These are phyloP conservation scores for Neosalanx taihuensis DNA, from an alignment of 2,797 vertebrate species.

Conservation along the genomic window DNA sequence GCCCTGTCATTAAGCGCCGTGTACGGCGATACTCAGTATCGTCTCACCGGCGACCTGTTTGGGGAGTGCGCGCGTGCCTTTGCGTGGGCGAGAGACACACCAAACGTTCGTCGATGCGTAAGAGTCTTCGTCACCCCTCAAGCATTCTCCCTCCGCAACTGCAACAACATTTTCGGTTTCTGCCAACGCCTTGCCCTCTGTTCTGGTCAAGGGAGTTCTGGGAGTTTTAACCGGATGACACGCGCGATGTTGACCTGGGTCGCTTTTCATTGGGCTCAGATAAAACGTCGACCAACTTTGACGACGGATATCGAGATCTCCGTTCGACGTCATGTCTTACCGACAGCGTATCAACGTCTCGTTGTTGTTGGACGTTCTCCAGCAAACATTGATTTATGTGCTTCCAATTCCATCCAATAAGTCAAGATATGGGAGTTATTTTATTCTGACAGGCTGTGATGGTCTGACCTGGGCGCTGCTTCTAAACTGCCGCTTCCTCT, in stretches of 20 bases:
- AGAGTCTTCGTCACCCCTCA: slow-evolving; percentile 33
- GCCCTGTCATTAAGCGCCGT: slow-evolving; percentile 37
- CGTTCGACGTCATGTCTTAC: neutral
- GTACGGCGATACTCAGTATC: slow-evolving; percentile 19
- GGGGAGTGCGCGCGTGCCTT: slow-evolving; percentile 14
- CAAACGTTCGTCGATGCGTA: slow-evolving; percentile 15
- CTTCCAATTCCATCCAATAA: neutral
- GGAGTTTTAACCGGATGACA: neutral
- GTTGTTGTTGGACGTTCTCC: too few relatives aligned
- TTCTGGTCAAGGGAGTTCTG: slow-evolving; percentile 4
- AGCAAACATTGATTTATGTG: neutral
- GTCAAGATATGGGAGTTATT: neutral
- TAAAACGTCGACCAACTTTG: neutral
- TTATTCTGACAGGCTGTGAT: neutral
- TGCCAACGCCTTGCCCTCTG: slow-evolving; percentile 40
- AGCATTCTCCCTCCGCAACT: slow-evolving; percentile 46
- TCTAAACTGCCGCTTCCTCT: neutral
- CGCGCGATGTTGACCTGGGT: neutral
- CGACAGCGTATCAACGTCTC: neutral
- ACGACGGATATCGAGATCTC: neutral
- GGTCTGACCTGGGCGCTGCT: neutral
- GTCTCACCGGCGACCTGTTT: slow-evolving; percentile 43
- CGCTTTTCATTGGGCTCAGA: neutral
- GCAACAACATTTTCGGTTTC: slow-evolving; percentile 30
- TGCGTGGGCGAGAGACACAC: slow-evolving; percentile 29